Percentiles rank a stretch among this genome's conserved stretches.
Evolutionary conservation across 1,140 invertebrate genomes (phyloP).

Genomic region (Helicoverpa zea): DNA sequence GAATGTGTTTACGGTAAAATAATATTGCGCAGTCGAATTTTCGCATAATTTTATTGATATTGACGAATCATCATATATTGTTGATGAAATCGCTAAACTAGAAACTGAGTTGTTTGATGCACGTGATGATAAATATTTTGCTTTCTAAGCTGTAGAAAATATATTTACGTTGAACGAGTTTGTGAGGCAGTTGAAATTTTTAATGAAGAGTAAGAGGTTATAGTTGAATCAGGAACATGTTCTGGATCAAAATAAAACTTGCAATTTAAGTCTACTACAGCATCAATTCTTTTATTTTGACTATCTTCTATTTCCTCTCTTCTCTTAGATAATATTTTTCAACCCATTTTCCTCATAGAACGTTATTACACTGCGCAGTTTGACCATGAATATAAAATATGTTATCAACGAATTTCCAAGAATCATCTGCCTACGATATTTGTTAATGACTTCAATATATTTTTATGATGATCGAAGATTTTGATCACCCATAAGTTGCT

Average conservation of each 20-base stretch:
- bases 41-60: slow-evolving; percentile 22
- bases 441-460: neutral
- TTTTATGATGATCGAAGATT: neutral
- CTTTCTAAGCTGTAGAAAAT: neutral
- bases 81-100: neutral
- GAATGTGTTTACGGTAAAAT: slow-evolving; percentile 30
- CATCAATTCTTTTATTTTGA: no score
- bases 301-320: no score
- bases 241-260: no score
- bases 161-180: no score
- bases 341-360: neutral
- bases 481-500: neutral
- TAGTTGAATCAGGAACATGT: no score
- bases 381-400: slow-evolving; percentile 22
- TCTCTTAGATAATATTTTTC: neutral
- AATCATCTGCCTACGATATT: slow-evolving; percentile 21
- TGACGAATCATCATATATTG: neutral
- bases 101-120: neutral
- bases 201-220: no score
- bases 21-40: slow-evolving; percentile 27
- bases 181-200: no score
- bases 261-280: no score
- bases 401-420: slow-evolving; percentile 25
- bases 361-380: neutral
- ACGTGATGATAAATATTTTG: neutral